phyloP scores from a whole-genome alignment of 1,140 invertebrate genomes.

The Megalonaias nervosa region DNA sequence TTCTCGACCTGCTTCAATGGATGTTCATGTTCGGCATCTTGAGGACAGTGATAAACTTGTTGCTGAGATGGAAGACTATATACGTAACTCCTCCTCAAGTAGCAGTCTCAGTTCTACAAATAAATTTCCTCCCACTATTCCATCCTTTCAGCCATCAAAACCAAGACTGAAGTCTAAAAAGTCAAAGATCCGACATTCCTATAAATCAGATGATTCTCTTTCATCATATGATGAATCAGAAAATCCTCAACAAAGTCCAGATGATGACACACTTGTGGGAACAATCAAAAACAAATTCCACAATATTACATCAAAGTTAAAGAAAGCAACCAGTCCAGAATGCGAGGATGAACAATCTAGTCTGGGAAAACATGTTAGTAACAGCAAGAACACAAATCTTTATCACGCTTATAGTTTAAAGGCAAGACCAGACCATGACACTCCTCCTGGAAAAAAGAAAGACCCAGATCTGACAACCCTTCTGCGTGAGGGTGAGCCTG shows the following conservation, averaged over 20 bases:
- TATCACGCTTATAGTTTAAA: no score
- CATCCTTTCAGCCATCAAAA: slow-evolving; percentile 15
- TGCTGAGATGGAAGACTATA: slow-evolving; percentile 33
- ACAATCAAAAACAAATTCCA: slow-evolving; percentile 26
- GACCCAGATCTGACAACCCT: slow-evolving; percentile 14
- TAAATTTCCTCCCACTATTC: slow-evolving; percentile 29
- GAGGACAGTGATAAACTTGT: slow-evolving; percentile 32
- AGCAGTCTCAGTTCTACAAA: slow-evolving; percentile 26
- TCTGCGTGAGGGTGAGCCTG: slow-evolving; percentile 24
- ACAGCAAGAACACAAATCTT: no score
- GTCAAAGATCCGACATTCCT: slow-evolving; percentile 20
- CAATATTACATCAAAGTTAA: slow-evolving; percentile 20
- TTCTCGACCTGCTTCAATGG: slow-evolving; percentile 25
- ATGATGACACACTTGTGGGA: slow-evolving; percentile 27
- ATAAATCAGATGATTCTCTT: slow-evolving; percentile 18
- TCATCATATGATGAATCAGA: slow-evolving; percentile 31
- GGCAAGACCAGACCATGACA: no score
- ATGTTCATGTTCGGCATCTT: slow-evolving; percentile 18
- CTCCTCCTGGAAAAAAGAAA: no score
- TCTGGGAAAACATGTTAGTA: no score
- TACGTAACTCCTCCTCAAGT: slow-evolving; percentile 22
- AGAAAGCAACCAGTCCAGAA: no score
- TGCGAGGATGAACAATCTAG: no score
- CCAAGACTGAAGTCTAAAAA: slow-evolving; percentile 2
- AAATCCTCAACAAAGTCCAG: background rate